Evolutionary conservation across 2,888 invertebrate species (phyloP).

Genomic region (Aleiodes alternator): DNA sequence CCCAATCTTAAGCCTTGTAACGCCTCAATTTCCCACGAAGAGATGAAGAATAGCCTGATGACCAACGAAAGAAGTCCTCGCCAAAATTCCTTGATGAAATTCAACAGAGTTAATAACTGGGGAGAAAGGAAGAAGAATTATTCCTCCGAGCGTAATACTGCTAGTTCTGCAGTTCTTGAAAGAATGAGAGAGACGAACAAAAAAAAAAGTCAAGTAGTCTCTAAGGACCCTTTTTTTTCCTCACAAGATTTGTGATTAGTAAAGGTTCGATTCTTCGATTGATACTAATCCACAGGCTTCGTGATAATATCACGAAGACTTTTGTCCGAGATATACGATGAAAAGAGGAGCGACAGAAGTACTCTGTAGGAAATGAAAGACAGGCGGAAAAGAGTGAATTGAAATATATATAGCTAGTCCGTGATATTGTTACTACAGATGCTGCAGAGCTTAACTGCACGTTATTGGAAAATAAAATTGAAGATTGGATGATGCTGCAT

Average conservation of each 20-base stretch:
- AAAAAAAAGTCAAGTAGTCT: conserved; percentile 10
- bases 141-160: conserved; percentile 9
- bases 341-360: not conserved
- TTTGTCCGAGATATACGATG: not conserved
- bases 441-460: not conserved
- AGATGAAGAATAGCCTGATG: conserved; percentile 3
- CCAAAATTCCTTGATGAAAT: conserved; percentile 14
- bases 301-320: conserved; percentile 23
- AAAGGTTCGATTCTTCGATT: conserved; percentile 32
- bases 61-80: not conserved
- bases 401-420: conserved; percentile 7
- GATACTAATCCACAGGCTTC: conserved; percentile 2
- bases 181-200: conserved; percentile 24
- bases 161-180: conserved; percentile 5
- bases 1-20: not conserved
- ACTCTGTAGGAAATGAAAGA: conserved; percentile 22
- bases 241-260: conserved; percentile 11
- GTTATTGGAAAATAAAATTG: not conserved
- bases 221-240: conserved; percentile 19
- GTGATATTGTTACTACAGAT: conserved; percentile 7
- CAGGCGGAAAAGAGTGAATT: not conserved
- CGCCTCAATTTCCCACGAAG: not conserved
- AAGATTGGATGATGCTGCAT: no score
- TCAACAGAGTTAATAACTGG: conserved; percentile 14
- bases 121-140: conserved; percentile 1